Base-by-base conservation (phyloP, 2,888 invertebrate genomes). In the Tanypteryx hageni region DNA sequence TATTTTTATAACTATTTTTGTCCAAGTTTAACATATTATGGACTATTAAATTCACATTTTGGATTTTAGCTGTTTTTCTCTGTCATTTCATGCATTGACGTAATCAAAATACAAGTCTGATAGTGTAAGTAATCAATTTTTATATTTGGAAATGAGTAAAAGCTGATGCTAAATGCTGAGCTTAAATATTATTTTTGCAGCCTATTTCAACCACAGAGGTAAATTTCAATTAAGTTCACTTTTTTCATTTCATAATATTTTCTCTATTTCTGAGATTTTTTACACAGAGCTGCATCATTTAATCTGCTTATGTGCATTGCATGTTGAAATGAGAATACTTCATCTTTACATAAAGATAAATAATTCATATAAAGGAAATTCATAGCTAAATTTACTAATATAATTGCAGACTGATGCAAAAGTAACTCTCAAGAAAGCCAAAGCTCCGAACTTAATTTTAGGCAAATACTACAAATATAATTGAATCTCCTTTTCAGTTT, bases 121-220 rank as follows among this genome's bases (percentile, higher is more conserved):
- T 92, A 93, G 93, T 92, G 93, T 93, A 93, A 93, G 93, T 93
- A 93, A 92, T 89, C 44, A 16, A 68, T 89, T 68, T 89, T 31
- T 68, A 44, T 44, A 16, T 44, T 44, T 64, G 89, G 57, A 64
- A 89, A 64, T 22, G 13, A 68, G 16, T 44, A 89, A 57, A 9
- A 85, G 22, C 76, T 76, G 27, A n/a, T 85, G 85, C 85, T 57
- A 44, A 64, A 59, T 89, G 18, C 56, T 64, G 64, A 89, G 89
- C 89, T 89, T 68, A 18, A 68, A 56, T 68, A 89, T 89, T 89
- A 61, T 86, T 59, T 85, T 86, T 27, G n/a, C 44, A 31, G 18
- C 76, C 27, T 76, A 27, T 76, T 76, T 27, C 27, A 27, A 27
- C 10, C 10, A 27, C 22, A 11, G 18, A 76, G 22, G 13, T 76